Conservation (phyloP, 2,888 invertebrate genomes). For the Linnaemya vulpina region DNA sequence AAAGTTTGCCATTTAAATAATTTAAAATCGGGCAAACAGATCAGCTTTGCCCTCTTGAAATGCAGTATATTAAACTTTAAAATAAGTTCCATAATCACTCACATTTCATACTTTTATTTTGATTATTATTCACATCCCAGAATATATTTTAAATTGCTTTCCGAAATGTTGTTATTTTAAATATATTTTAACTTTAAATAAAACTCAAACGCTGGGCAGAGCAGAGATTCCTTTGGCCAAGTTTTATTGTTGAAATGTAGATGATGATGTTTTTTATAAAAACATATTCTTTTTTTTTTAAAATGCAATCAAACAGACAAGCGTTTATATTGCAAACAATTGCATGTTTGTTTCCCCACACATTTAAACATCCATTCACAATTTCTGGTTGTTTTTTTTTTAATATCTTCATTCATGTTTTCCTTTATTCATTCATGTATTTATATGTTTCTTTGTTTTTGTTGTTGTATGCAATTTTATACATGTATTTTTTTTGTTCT, state of each 20-base stretch:
- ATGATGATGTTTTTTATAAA: neutral
- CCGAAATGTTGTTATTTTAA: slow-evolving; percentile 32
- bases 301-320: neutral
- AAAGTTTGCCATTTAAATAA: too few species aligned
- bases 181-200: slow-evolving; percentile 12
- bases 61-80: too few species aligned
- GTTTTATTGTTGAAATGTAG: neutral
- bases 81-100: too few species aligned
- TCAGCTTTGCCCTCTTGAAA: too few species aligned
- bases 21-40: too few species aligned
- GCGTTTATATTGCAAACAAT: slow-evolving; percentile 30
- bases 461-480: slow-evolving; percentile 15
- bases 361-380: slow-evolving; percentile 11
- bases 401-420: slow-evolving; percentile 27
- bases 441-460: slow-evolving; percentile 48
- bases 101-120: too few species aligned
- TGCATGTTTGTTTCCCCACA: slow-evolving; percentile 32
- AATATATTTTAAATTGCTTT: slow-evolving; percentile 43
- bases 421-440: slow-evolving; percentile 50
- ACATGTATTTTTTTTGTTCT: neutral
- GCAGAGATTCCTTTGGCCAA: neutral
- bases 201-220: neutral
- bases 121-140: too few species aligned
- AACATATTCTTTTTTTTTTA: neutral
- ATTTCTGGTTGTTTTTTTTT: neutral